phyloP scores from a whole-genome alignment of 2,113 vertebrate species.

The Cromileptes altivelis region DNA sequence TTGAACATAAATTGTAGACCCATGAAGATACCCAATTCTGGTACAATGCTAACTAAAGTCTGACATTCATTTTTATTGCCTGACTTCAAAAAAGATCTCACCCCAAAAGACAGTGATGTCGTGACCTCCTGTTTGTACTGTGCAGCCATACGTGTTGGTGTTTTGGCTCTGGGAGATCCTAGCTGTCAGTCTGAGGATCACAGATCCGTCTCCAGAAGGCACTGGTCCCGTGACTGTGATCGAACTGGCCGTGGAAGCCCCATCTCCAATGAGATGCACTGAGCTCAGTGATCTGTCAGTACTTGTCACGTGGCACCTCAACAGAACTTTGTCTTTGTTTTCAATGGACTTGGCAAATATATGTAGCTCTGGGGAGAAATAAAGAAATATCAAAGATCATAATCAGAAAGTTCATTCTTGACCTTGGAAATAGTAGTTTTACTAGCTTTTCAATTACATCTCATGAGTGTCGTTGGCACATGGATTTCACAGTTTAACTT shows the following conservation, averaged over 20 bases:
- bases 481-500: too few relatives aligned
- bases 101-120: neutral
- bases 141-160: neutral
- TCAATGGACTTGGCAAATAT: neutral
- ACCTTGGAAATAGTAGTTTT: too few relatives aligned
- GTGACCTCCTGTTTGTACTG: slow-evolving; percentile 2
- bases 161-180: neutral
- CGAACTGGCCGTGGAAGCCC: neutral
- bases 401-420: too few relatives aligned
- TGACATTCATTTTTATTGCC: neutral
- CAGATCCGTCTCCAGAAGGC: neutral
- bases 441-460: too few relatives aligned
- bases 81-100: neutral
- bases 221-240: neutral
- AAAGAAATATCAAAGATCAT: neutral
- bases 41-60: neutral
- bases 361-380: neutral
- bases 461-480: too few relatives aligned
- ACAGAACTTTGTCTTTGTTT: neutral
- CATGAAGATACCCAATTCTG: too few relatives aligned
- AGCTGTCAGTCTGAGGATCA: slow-evolving; percentile 15
- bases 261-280: slow-evolving; percentile 9
- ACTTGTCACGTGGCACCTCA: neutral
- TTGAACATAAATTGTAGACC: too few relatives aligned
- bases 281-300: neutral